Percentiles rank a stretch among this genome's conserved stretches.
phyloP scores from a whole-genome alignment of 2,888 invertebrate genomes.

The Amblyjoppa proteus region DNA sequence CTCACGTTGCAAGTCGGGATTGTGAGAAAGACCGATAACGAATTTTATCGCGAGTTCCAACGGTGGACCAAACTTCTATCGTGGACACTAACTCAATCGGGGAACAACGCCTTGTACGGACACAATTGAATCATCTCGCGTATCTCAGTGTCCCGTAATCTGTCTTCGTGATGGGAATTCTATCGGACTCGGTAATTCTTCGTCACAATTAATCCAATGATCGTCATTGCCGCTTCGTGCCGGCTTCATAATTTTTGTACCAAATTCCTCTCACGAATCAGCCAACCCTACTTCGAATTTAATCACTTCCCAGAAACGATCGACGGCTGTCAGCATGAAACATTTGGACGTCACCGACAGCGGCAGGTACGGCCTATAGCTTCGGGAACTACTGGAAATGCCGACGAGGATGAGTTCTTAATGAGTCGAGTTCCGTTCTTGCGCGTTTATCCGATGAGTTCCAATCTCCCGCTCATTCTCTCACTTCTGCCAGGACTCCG shows the following conservation, averaged over 20 bases:
- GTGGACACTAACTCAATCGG: constrained; percentile 32
- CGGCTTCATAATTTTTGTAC: constrained; percentile 8
- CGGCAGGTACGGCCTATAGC: not conserved
- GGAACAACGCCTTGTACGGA: constrained; percentile 1
- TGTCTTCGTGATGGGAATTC: constrained; percentile 1
- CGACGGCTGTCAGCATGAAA: not conserved
- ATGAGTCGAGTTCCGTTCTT: constrained; percentile 21
- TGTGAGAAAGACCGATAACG: constrained; percentile 40
- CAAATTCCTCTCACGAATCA: constrained; percentile 1
- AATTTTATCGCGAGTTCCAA: constrained; percentile 28
- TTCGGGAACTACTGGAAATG: not conserved
- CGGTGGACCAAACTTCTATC: constrained; percentile 19
- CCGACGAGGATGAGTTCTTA: constrained; percentile 18
- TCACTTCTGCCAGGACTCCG: constrained; percentile 9
- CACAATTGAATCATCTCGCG: not conserved
- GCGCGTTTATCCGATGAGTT: not conserved
- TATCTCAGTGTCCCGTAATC: not conserved
- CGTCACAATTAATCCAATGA: constrained; percentile 10
- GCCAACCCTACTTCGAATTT: constrained; percentile 11
- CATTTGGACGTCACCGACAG: constrained; percentile 9
- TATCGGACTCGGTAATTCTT: not conserved
- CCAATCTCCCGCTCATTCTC: constrained; percentile 4
- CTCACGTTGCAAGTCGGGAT: constrained; percentile 9
- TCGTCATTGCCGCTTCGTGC: not conserved
- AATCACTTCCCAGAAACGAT: constrained; percentile 15